Evolutionary conservation across 2,888 invertebrate genomes (phyloP), one percentile per base, ranked within the genome.

Genomic region (Oithona nana): DNA sequence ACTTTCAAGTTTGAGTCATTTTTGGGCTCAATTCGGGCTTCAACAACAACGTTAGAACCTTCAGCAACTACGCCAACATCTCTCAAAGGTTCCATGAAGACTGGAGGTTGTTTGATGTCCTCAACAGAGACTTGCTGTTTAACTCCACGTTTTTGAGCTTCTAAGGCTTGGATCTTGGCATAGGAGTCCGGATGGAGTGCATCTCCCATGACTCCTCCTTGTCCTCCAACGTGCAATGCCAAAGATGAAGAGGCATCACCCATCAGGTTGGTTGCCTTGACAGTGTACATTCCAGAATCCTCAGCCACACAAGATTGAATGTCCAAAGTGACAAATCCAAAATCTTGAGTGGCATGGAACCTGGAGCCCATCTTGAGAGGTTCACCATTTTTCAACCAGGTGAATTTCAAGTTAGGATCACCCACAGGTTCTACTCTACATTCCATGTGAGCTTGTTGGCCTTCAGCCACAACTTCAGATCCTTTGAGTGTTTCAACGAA

Each of bases 311-410:
- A 88, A 26, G 88, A 84, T 71, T 83, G 82, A 62, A 94, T 88
- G 70, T 94, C 92, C 68, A 94, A 75, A 0, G 92, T 90, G 6
- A 94, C 88, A 71, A 88, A 89, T 28, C 93, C 94, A 71, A 94
- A 94, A 71, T 94, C 93, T 69, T 92, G 86, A 54, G 84, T 88
- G 1, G 87, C 88, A 68, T 88, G 87, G 78, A 92, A 85, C 67
- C 93, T 80, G 61, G 90, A 88, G 69, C 83, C 90, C 81, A 88
- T 83, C 75, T 89, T 86, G 57, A 95, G 78, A 74, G 90, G 90
- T 3, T 89, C 83, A 61, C 90, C 93, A 72, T 95, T 93, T 66
- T 90, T 84, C 74, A 84, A 94, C 95, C 95, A 95, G 75, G 93
- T 89, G 69, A 92, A 92, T 69, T 85, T 80, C 70, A 95, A 78